phyloP scores from a whole-genome alignment of 2,797 vertebrate genomes.

The Sebastiscus tertius region DNA sequence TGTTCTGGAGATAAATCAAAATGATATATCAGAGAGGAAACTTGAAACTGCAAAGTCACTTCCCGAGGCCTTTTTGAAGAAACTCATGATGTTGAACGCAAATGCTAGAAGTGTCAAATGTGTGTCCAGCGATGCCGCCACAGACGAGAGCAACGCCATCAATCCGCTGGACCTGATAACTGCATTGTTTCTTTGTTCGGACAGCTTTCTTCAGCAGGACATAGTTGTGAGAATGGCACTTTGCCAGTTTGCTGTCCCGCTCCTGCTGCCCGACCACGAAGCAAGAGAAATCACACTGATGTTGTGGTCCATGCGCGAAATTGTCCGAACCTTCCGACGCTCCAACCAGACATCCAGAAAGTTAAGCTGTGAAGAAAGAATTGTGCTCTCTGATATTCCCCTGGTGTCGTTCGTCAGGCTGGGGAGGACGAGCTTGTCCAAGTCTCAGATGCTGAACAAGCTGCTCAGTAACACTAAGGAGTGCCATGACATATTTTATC shows the following conservation, averaged over 20 bases:
- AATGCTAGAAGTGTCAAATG: constrained; percentile 64
- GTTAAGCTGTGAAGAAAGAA: constrained; percentile 69
- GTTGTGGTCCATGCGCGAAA: constrained; percentile 78
- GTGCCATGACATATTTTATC: constrained; percentile 75
- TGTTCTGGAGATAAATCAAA: constrained; percentile 66
- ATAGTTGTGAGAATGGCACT: constrained; percentile 70
- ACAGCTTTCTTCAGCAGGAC: constrained; percentile 46
- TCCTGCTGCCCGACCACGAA: constrained; percentile 75
- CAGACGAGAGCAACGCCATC: constrained; percentile 1
- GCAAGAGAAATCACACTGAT: constrained; percentile 67
- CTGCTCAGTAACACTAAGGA: constrained; percentile 73
- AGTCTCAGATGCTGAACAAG: constrained; percentile 80
- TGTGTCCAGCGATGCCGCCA: background rate
- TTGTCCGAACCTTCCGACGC: constrained; percentile 75
- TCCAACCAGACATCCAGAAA: constrained; percentile 50
- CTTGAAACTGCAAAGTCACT: constrained; percentile 54
- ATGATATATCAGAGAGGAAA: constrained; percentile 54
- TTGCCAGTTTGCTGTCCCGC: constrained; percentile 81
- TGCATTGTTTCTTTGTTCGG: constrained; percentile 47
- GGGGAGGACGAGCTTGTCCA: constrained; percentile 61
- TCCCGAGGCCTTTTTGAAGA: constrained; percentile 71
- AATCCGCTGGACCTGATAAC: constrained; percentile 50
- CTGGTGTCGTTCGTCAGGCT: constrained; percentile 64
- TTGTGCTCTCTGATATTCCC: constrained; percentile 53
- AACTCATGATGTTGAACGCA: constrained; percentile 68